Base-by-base conservation (phyloP, 2,797 vertebrate species). In the Siniperca scherzeri region DNA sequence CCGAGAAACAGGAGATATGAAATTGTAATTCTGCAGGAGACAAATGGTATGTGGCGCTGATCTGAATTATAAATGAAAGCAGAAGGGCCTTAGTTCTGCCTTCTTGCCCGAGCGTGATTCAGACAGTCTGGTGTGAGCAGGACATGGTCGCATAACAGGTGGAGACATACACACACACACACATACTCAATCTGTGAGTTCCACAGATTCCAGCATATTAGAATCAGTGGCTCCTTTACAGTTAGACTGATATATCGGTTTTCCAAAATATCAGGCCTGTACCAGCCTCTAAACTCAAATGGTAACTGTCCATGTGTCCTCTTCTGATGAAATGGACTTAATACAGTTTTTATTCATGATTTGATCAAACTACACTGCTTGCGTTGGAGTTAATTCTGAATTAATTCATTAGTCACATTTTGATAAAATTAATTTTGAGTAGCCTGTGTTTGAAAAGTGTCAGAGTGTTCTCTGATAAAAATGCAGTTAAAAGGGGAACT, bases 21-120 rank as follows among this genome's bases (percentile, higher is more conserved):
- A 93, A 94, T 94, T 93, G 93, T 93, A 90, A 93, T 91, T 92
- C 90, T 85, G 81, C 84, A 22, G 69, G 72, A 88, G 90, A 93
- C 91, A 89, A 94, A 93, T 83, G 87, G 83, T 89, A 87, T 87
- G 88, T 84, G 86, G 88, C 16, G 70, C 88, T 87, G 89, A 74
- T 91, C 91, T 95, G 94, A 94, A 94, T 95, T 94, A 92, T 92
- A 94, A 90, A 95, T 95, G 92, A 92, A 88, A 92, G 89, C 93
- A 95, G 94, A 94, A 86, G 91, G 91, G 88, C 89, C 70, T 93
- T 88, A 88, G 93, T 87, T 93, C 90, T 94, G 93, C 89, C 87
- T 89, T 87, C 83, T 86, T 88, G 83, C 89, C 84, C 53, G 60
- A 89, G 93, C 80, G 72, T 93, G 92, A 94, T 93, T 94, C 90